Base-by-base conservation (phyloP, 2,888 invertebrate species). In the Parnassius smintheus region DNA sequence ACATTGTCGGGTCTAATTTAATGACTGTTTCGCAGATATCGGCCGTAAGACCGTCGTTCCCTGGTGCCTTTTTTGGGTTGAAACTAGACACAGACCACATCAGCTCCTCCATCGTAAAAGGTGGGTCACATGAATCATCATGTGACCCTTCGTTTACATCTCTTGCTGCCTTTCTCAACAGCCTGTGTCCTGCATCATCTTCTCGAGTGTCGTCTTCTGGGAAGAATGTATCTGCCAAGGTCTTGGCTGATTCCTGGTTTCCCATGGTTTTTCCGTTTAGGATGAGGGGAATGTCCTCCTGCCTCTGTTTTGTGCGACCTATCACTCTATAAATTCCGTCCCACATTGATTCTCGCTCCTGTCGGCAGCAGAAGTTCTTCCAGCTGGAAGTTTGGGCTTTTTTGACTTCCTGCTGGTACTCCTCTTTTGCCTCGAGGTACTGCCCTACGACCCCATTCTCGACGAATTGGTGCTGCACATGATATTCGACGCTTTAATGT, bases 281-380 rank as follows among this genome's bases (percentile, higher is more conserved):
- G 9, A 22, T 22, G 13, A 65, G 35, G 0, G 52, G 60, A 1
- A 35, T 2, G 3, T 68, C 66, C n/a, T 67, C 65, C n/a, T 64
- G 46, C 11, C 62, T 59, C 9, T 18, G 46, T 0, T 8, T 13
- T 0, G 64, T 65, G 11, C 53, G 65, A 9, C 44, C 44, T 7
- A 68, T 60, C 0, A 68, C 62, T 42, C 67, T 64, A 13, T 67
- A 67, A 0, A 70, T 67, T 1, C 66, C 66, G 25, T 70, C 66
- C 66, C 67, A 70, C 50, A 70, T 55, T 12, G 65, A 65, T 22
- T 69, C 67, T 41, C 57, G 56, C 1, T 68, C 65, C n/a, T 71
- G 70, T n/a, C 12, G 65, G 4, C 46, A 9, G 48, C 70, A 71
- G 52, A 68, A 70, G 1, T 60, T 50, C 46, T 68, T 71, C 69